Conservation (phyloP, 2,888 invertebrate genomes). For the Acanthosepion lycidas region DNA sequence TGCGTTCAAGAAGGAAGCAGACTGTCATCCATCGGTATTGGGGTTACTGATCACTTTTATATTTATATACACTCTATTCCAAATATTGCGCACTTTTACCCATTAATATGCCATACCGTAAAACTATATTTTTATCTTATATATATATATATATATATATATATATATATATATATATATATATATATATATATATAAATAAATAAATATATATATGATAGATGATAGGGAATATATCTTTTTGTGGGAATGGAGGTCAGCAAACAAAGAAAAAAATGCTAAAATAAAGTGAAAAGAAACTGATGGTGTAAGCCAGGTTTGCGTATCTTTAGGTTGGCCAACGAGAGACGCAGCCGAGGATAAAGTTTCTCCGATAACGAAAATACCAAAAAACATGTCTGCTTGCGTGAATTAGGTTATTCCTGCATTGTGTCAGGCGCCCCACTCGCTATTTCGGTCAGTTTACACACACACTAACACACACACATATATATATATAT, state of each 20-base stretch:
- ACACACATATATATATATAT: too few relatives aligned
- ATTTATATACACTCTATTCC: too few relatives aligned
- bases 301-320: background rate
- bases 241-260: background rate
- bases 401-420: background rate
- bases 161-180: background rate
- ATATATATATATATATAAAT: background rate
- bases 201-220: background rate
- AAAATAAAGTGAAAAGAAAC: background rate
- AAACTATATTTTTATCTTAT: too few relatives aligned
- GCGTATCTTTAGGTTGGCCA: background rate
- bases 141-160: too few relatives aligned
- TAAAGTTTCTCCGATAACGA: background rate
- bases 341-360: background rate
- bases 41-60: too few relatives aligned
- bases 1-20: too few relatives aligned
- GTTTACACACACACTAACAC: too few relatives aligned
- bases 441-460: background rate
- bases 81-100: too few relatives aligned
- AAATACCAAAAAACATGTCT: constrained; percentile 17
- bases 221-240: background rate
- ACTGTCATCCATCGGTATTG: too few relatives aligned
- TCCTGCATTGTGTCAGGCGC: background rate
- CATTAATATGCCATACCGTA: too few relatives aligned
- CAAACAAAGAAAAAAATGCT: background rate